Evolutionary conservation across 2,113 vertebrate genomes (phyloP).

Genomic region (Anhinga rufa): DNA sequence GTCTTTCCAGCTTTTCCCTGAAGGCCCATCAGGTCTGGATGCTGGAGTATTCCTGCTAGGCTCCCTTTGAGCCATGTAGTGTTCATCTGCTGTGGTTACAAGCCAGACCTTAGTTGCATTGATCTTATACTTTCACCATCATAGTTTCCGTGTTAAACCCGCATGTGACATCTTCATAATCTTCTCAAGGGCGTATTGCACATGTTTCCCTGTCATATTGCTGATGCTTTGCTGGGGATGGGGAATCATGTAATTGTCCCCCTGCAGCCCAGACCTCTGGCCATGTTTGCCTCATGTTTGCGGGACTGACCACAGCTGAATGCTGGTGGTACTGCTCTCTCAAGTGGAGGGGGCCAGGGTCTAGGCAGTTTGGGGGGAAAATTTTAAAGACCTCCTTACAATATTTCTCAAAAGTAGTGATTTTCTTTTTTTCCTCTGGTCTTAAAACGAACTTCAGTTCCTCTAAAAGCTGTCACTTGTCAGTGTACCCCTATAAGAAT

Average conservation of each 20-base stretch:
- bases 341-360: accelerated
- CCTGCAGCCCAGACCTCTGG: not conserved
- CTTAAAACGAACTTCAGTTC: not conserved
- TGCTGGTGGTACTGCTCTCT: not conserved
- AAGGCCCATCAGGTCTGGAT: not conserved
- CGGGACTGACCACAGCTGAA: not conserved
- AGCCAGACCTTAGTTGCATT: not conserved
- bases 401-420: not conserved
- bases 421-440: not conserved
- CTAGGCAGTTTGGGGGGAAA: not conserved
- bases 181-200: not conserved
- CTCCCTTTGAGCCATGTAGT: not conserved
- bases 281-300: not conserved
- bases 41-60: not conserved
- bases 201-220: not conserved
- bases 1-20: not conserved
- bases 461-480: not conserved
- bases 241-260: not conserved
- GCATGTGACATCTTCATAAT: not conserved
- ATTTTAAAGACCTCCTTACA: not conserved
- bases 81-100: not conserved
- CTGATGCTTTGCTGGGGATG: not conserved
- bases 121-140: not conserved
- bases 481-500: not conserved
- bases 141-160: not conserved